Evolutionary conservation across 2,113 vertebrate species (phyloP), one percentile per base, ranked within the genome.

Genomic region (Puma concolor): DNA sequence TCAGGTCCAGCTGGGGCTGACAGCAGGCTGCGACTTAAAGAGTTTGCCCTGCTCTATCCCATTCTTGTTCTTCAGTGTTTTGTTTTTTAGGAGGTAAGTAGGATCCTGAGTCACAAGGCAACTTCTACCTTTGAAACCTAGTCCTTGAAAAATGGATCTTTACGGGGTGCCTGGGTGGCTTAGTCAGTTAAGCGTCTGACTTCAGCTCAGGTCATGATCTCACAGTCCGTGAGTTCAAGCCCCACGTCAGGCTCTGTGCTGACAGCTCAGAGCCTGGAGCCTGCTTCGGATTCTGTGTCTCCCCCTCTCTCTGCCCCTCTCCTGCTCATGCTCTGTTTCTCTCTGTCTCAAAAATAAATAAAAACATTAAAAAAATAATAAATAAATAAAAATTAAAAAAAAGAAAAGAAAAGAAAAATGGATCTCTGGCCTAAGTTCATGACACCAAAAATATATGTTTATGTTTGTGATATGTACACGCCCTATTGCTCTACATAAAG

Each of bases 31-130:
- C 4, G 84, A 86, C 83, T 89, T 86, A 83, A 71, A 63, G 66
- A 48, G 25, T 79, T 79, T 72, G 74, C 83, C 83, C 91, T 96
- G 91, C 83, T 96, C 36, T 90, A 94, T 92, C 80, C 54, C 72
- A 1, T 67, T 88, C 91, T 95, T 89, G 87, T 92, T 95, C 93
- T 60, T 89, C 48, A 77, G 77, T 57, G 92, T 92, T 96, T 85
- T 93, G 44, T 60, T 94, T 74, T 92, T 7, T 44, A 92, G 84
- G 72, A 87, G 80, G 44, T 64, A 66, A 88, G 63, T 48, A 64
- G 10, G 19, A 85, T 27, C 25, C 31, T 54, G 44, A 96, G 74
- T 83, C 77, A 74, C 33, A 76, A 3, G 84, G 92, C 41, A 86
- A 60, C 57, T 89, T 48, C 76, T 90, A 38, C 48, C 52, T 92